These are phyloP conservation scores for Spialia ferax DNA, from an alignment of 2,888 invertebrate species.

Conservation along the genomic window DNA sequence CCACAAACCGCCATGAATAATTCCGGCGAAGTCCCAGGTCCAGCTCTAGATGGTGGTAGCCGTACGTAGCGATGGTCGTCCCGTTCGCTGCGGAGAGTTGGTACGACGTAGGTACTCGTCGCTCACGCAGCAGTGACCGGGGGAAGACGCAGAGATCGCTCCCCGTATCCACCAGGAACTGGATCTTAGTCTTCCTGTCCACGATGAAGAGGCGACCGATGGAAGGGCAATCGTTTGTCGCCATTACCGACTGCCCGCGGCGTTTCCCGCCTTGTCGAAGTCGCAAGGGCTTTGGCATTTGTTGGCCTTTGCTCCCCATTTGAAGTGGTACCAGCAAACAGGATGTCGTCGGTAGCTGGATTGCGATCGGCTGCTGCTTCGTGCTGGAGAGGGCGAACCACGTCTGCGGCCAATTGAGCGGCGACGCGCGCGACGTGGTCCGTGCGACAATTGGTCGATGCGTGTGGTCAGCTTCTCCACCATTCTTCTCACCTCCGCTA, in stretches of 20 bases:
- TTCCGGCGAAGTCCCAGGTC: neutral
- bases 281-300: neutral
- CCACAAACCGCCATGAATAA: neutral
- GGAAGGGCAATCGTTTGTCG: neutral
- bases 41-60: neutral
- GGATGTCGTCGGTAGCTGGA: neutral
- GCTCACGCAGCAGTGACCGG: too few species aligned
- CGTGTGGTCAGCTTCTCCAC: neutral
- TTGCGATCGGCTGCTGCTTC: neutral
- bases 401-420: neutral
- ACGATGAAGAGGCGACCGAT: neutral
- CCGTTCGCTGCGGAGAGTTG: neutral
- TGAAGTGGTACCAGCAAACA: neutral
- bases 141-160: too few species aligned
- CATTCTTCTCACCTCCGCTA: neutral
- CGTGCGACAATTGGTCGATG: neutral
- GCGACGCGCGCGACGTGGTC: neutral
- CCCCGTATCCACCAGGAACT: too few species aligned
- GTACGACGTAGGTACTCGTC: neutral
- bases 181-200: neutral
- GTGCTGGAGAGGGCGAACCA: neutral
- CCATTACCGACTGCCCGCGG: neutral
- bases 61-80: neutral
- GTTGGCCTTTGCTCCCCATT: neutral
- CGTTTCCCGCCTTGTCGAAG: neutral